These are phyloP conservation scores for Conomelus anceps DNA, from an alignment of 2,888 invertebrate species.

Conservation along the genomic window DNA sequence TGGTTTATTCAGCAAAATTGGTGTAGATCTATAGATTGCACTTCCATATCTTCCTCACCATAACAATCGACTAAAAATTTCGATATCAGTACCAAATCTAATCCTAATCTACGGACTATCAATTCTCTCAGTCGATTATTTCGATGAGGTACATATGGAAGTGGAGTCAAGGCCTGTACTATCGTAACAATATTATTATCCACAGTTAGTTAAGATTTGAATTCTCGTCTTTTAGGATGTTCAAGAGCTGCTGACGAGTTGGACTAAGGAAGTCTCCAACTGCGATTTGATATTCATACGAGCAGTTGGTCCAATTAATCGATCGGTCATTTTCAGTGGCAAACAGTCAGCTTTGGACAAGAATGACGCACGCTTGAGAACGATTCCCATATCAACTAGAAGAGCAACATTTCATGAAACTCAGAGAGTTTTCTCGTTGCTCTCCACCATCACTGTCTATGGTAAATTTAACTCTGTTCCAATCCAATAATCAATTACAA, in stretches of 20 bases:
- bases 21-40: too few relatives aligned
- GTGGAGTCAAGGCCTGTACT: too few relatives aligned
- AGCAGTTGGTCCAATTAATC: conserved; percentile 66
- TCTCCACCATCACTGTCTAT: conserved; percentile 60
- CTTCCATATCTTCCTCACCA: too few relatives aligned
- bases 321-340: conserved; percentile 65
- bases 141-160: too few relatives aligned
- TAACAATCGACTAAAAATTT: too few relatives aligned
- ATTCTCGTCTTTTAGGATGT: conserved; percentile 55
- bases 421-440: conserved; percentile 61
- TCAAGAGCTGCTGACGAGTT: conserved; percentile 59
- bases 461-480: conserved; percentile 34
- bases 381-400: conserved; percentile 74
- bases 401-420: conserved; percentile 76
- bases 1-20: too few relatives aligned
- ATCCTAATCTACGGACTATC: too few relatives aligned
- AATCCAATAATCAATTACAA: too few relatives aligned
- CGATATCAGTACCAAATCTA: too few relatives aligned
- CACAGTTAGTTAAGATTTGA: not conserved
- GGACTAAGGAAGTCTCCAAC: conserved; percentile 57
- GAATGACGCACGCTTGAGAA: conserved; percentile 56
- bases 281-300: conserved; percentile 70
- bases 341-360: conserved; percentile 60
- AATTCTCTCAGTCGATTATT: too few relatives aligned
- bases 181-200: too few relatives aligned